phyloP scores from a whole-genome alignment of 2,797 vertebrate species.

The Muscicapa comitata region DNA sequence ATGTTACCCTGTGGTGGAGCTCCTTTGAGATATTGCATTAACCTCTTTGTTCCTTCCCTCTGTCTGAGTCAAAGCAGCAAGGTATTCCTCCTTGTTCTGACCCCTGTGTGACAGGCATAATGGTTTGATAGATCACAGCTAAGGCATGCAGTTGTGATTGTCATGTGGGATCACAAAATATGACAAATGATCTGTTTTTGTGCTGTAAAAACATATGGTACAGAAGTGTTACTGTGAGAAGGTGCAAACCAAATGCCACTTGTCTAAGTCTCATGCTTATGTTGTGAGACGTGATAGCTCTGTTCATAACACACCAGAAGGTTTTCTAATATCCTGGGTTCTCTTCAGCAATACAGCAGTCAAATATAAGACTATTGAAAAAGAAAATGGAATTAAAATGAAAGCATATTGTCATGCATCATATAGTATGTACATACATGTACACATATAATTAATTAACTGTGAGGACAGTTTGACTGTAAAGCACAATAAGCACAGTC shows the following conservation, averaged over 20 bases:
- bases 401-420: neutral
- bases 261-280: neutral
- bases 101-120: neutral
- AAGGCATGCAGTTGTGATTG: neutral
- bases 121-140: neutral
- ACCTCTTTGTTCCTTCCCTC: neutral
- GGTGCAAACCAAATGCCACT: neutral
- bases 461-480: neutral
- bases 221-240: neutral
- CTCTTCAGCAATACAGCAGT: neutral
- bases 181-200: neutral
- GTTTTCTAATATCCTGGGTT: neutral
- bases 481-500: neutral
- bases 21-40: neutral
- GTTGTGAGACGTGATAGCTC: neutral
- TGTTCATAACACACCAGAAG: neutral
- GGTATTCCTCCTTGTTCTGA: neutral
- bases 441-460: neutral
- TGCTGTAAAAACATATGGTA: neutral
- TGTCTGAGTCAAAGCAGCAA: neutral
- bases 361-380: neutral
- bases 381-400: neutral
- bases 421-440: no score
- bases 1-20: neutral
- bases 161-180: neutral